phyloP scores from a whole-genome alignment of 2,888 invertebrate genomes.

The Tetragonula carbonaria region DNA sequence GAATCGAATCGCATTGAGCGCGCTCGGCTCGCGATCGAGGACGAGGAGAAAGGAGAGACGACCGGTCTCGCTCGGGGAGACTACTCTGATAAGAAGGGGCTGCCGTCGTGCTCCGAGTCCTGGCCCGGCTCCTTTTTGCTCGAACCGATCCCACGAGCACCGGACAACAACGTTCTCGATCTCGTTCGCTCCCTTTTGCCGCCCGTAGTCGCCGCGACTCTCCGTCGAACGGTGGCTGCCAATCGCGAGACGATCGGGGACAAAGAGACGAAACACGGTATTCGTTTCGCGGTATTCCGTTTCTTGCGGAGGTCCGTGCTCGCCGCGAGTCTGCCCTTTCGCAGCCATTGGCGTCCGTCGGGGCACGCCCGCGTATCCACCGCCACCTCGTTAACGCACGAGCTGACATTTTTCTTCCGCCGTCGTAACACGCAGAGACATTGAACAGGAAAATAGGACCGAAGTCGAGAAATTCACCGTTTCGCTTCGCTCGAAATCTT shows the following conservation, averaged over 20 bases:
- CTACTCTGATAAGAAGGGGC: conserved; percentile 61
- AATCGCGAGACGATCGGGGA: conserved; percentile 63
- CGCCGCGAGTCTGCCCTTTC: conserved; percentile 52
- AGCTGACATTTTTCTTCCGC: conserved; percentile 14
- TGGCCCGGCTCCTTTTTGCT: conserved; percentile 60
- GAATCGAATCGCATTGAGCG: too few species aligned
- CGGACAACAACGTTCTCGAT: conserved; percentile 59
- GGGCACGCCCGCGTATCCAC: conserved; percentile 46
- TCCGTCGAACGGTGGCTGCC: conserved; percentile 35
- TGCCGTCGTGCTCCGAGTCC: conserved; percentile 25
- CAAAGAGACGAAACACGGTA: conserved; percentile 75
- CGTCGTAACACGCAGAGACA: neutral
- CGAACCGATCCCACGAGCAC: conserved; percentile 53
- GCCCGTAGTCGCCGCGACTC: conserved; percentile 27
- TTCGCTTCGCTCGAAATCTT: neutral
- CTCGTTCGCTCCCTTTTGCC: conserved; percentile 47
- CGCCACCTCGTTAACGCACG: conserved; percentile 52
- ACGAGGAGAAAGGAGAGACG: neutral
- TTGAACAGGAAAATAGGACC: neutral
- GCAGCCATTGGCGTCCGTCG: conserved; percentile 37
- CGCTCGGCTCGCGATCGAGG: too few species aligned
- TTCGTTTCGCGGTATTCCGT: conserved; percentile 79
- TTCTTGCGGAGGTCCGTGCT: conserved; percentile 69
- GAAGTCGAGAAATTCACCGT: neutral
- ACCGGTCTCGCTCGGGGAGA: neutral